Evolutionary conservation across 2,113 vertebrate genomes (phyloP).

Genomic region (Rhinolophus sinicus): DNA sequence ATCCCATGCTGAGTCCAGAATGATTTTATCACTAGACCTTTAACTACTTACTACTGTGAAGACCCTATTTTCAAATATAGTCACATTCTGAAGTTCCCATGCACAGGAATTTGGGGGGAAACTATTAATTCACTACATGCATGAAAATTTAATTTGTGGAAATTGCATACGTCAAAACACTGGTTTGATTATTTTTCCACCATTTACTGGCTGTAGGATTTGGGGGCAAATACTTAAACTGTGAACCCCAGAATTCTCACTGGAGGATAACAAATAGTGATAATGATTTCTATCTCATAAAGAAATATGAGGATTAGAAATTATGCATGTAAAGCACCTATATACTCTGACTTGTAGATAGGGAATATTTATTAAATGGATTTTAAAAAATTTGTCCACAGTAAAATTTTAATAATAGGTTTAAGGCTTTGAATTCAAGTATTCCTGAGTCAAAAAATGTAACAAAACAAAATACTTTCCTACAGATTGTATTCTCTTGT

Average conservation of each 20-base stretch:
- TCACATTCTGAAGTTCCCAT: background rate
- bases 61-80: background rate
- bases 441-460: background rate
- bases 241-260: background rate
- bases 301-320: background rate
- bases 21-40: background rate
- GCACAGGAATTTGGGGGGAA: background rate
- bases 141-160: background rate
- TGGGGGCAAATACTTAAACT: background rate
- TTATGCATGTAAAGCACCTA: background rate
- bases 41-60: background rate
- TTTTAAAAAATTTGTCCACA: background rate
- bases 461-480: background rate
- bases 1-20: background rate
- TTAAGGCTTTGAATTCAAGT: background rate
- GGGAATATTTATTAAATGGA: background rate
- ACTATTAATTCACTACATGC: background rate
- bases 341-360: background rate
- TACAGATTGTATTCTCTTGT: constrained; percentile 13
- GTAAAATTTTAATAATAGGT: background rate
- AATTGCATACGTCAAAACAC: background rate
- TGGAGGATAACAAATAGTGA: background rate
- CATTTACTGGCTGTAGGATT: background rate
- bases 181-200: background rate
- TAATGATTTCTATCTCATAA: background rate